A percentile compares a stretch with the other conserved stretches of the same genome.
phyloP scores from a whole-genome alignment of 1,140 invertebrate genomes.

The Pectinophora gossypiella region DNA sequence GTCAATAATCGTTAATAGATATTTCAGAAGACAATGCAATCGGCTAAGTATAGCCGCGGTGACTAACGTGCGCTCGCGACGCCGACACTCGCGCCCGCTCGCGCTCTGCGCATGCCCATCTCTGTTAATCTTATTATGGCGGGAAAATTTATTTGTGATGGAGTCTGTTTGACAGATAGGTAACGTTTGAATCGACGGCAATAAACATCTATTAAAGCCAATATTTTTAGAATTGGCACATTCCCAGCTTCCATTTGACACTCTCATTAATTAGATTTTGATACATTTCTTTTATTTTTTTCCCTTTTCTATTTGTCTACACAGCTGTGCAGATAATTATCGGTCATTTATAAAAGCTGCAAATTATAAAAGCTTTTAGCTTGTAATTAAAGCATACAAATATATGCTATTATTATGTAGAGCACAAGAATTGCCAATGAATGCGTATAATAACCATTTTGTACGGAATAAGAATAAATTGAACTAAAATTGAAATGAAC shows the following conservation, averaged over 20 bases:
- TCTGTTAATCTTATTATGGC: slow-evolving; percentile 72
- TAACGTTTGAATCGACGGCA: slow-evolving; percentile 30
- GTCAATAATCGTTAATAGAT: slow-evolving; percentile 75
- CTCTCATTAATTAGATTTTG: not conserved
- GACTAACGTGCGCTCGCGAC: slow-evolving; percentile 62
- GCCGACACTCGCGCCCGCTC: not conserved
- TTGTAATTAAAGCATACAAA: too few relatives aligned
- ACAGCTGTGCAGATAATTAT: not conserved
- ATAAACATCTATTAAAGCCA: slow-evolving; percentile 4
- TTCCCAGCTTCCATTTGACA: not conserved
- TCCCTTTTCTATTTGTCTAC: not conserved
- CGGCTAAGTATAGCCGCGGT: slow-evolving; percentile 65
- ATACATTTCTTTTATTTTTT: not conserved
- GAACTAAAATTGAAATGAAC: too few relatives aligned
- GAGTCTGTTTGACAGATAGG: slow-evolving; percentile 50
- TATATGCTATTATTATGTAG: too few relatives aligned
- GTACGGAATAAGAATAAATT: too few relatives aligned
- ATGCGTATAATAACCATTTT: too few relatives aligned
- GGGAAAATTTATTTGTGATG: slow-evolving; percentile 63
- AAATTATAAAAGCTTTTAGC: too few relatives aligned
- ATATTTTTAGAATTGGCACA: slow-evolving; percentile 3
- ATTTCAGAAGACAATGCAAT: slow-evolving; percentile 74
- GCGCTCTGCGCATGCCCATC: slow-evolving; percentile 46
- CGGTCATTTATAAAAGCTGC: too few relatives aligned
- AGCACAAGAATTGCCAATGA: too few relatives aligned